phyloP scores from a whole-genome alignment of 2,113 vertebrate species.

The Scatophagus argus region DNA sequence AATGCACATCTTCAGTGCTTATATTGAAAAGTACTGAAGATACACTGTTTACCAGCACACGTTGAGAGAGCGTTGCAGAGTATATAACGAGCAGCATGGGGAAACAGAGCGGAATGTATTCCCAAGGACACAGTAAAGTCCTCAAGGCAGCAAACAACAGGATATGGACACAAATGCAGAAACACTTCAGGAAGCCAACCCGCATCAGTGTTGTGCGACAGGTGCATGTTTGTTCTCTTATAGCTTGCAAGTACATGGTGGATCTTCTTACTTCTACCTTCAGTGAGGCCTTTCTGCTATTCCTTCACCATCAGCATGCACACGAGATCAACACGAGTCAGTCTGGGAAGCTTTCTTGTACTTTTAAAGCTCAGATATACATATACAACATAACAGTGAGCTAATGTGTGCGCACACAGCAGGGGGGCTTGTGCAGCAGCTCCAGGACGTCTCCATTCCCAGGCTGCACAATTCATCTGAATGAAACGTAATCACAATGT shows the following conservation, averaged over 20 bases:
- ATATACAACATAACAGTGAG: too few relatives aligned
- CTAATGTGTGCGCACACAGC: neutral
- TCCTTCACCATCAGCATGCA: neutral
- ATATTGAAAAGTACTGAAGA: neutral
- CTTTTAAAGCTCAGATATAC: constrained; percentile 1
- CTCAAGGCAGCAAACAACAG: neutral
- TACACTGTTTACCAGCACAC: neutral
- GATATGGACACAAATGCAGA: neutral
- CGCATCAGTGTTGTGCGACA: neutral
- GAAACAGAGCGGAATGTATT: neutral
- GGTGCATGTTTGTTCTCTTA: neutral
- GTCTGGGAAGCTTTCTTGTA: neutral
- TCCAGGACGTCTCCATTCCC: neutral
- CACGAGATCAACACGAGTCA: neutral
- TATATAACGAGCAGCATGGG: neutral
- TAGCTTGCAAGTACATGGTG: too few relatives aligned
- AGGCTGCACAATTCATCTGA: constrained; percentile 9
- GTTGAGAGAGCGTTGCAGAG: neutral
- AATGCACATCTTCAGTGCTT: neutral
- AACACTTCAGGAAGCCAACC: neutral
- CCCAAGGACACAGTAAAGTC: neutral
- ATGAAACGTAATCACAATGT: constrained; percentile 46
- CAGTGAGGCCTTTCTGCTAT: neutral
- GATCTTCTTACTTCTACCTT: neutral
- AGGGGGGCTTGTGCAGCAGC: neutral